phyloP scores from a whole-genome alignment of 1,140 invertebrate genomes.

The Drosophila athabasca region DNA sequence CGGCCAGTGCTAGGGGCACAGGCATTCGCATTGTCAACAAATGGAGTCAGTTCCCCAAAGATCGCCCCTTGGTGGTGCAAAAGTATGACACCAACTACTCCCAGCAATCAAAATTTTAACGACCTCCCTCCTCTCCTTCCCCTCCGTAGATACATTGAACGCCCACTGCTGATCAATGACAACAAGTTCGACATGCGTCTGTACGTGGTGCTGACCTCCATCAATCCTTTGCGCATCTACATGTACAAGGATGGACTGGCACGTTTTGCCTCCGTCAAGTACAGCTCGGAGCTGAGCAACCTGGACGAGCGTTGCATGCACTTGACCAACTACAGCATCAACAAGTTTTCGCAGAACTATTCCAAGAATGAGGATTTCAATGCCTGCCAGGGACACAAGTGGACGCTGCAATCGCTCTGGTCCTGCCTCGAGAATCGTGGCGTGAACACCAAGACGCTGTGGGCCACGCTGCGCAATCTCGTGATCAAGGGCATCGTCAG shows the following conservation, averaged over 20 bases:
- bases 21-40: slow-evolving; percentile 97
- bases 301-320: slow-evolving; percentile 97
- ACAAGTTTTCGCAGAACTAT: slow-evolving; percentile 95
- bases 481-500: slow-evolving; percentile 93
- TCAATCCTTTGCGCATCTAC: slow-evolving; percentile 96
- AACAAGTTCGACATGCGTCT: slow-evolving; percentile 96
- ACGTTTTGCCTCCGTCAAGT: slow-evolving; percentile 95
- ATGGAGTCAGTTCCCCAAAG: slow-evolving; percentile 96
- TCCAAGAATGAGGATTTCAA: slow-evolving; percentile 93
- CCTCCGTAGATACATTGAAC: slow-evolving; percentile 88
- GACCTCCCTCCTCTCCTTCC: neutral
- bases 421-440: slow-evolving; percentile 88
- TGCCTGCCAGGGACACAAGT: slow-evolving; percentile 94
- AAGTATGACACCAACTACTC: slow-evolving; percentile 67
- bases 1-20: slow-evolving; percentile 96
- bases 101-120: neutral
- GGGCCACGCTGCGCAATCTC: slow-evolving; percentile 91
- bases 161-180: slow-evolving; percentile 95
- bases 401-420: slow-evolving; percentile 92
- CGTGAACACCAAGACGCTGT: slow-evolving; percentile 91
- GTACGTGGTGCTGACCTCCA: slow-evolving; percentile 97
- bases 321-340: slow-evolving; percentile 99
- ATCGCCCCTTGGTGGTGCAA: slow-evolving; percentile 95
- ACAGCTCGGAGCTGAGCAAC: slow-evolving; percentile 91
- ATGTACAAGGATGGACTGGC: slow-evolving; percentile 98